Evolutionary conservation across 2,113 vertebrate species (phyloP), one percentile per base, ranked within the genome.

Genomic region (Vimba vimba): DNA sequence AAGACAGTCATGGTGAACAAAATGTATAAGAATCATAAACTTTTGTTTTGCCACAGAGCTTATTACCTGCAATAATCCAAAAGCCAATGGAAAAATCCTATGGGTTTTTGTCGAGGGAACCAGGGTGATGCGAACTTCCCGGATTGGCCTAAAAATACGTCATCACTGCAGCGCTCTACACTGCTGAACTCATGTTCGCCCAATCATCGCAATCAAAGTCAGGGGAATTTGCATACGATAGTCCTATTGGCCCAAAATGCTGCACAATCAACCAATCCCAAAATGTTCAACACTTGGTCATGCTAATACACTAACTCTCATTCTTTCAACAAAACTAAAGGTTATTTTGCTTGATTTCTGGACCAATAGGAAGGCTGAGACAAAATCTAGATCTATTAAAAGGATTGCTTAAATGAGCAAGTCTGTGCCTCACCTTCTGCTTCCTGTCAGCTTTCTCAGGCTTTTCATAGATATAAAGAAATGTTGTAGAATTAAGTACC

Each of bases 361-460:
- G 43, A 74, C 43, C 71, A 74, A 47, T 74, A 74, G 71, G 71
- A 74, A 74, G 39, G 71, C 11, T 74, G 43, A 74, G 6, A 47
- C 23, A 25, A n/a, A 74, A 25, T 12, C 12, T 47, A 23, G 10
- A 25, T 47, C 6, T 74, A 17, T 47, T 25, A 74, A 74, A 17
- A 13, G 43, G 71, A 47, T 8, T 75, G 43, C 1, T 12, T 75
- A 6, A 75, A 47, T 57, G 75, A 57, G 27, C 71, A 74, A 47
- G 43, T 74, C 71, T 3, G 71, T 86, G 89, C 86, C 83, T 77
- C 87, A 89, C 69, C 89, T 92, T 93, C 89, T 91, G 91, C 89
- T 92, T 92, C 73, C 81, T 85, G 86, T 92, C 91, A 57, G 13
- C 86, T 84, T 88, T 85, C 57, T 88, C 71, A 83, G 78, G 69